Base-by-base conservation (phyloP, 2,888 invertebrate genomes). In the Hirtodrosophila duncani region DNA sequence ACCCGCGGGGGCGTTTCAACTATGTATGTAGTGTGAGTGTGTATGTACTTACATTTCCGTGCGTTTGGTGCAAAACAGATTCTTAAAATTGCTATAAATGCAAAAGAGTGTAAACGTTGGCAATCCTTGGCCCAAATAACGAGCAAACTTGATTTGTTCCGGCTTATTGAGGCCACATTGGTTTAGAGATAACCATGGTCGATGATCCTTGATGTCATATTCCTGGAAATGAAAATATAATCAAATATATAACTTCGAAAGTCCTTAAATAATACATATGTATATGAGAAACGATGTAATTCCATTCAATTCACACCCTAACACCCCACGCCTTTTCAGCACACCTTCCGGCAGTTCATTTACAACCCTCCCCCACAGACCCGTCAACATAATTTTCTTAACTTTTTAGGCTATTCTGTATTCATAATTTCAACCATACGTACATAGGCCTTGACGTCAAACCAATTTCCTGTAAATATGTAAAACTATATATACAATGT, bases 31-130 rank as follows among this genome's bases (percentile, higher is more conserved):
- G 17, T 8, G 3, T 9, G 16, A n/a, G 20, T 8, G 7, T 5
- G 23, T 10, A 31, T 29, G 8, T 26, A 79, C 84, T 71, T 83
- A 86, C 86, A 84, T 86, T 82, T 86, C 86, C 49, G 86, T 86
- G 70, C 86, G 85, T 83, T 86, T 86, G 63, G 86, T 85, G 83
- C 86, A 86, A 65, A 86, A 86, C 34, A 86, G 78, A 82, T 86
- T 86, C 71, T 86, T 86, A 78, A 86, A 86, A 72, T 86, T 86
- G 82, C 87, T 86, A 78, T 86, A 86, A 86, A 86, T 86, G 86
- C 86, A 86, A 66, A 86, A 86, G 51, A 86, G 79, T 52, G 86
- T 86, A 67, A 86, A 86, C 60, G 85, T 85, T 58, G 86, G 87
- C 65, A 86, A 71, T 38, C 87, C 87, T 70, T 84, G 87, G 43